Conservation (phyloP, 2,113 vertebrate species). For the Carollia perspicillata region DNA sequence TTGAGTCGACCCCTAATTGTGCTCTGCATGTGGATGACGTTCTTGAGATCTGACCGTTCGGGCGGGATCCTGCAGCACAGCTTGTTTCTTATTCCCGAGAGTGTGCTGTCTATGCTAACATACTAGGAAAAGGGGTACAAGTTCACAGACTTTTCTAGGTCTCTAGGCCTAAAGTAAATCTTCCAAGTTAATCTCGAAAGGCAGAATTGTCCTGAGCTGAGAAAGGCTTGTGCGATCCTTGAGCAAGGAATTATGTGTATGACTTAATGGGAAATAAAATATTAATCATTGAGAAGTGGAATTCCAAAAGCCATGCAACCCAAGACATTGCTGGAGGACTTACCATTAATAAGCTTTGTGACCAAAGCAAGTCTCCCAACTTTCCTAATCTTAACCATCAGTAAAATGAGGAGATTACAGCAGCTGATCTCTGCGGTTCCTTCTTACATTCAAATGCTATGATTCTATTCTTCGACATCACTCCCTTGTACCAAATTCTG, state of each 20-base stretch:
- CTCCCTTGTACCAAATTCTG: rapidly evolving
- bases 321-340: neutral
- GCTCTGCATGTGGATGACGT: rapidly evolving
- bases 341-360: neutral
- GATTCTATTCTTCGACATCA: rapidly evolving
- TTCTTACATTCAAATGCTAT: rapidly evolving
- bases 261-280: neutral
- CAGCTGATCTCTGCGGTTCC: rapidly evolving
- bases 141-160: neutral
- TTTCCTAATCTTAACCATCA: rapidly evolving
- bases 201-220: neutral
- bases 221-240: neutral
- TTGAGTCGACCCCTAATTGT: neutral
- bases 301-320: neutral
- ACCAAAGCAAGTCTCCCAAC: neutral
- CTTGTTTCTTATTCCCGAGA: neutral
- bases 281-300: neutral
- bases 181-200: neutral
- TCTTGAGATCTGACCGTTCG: neutral
- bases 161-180: too few relatives aligned
- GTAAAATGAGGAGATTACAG: neutral
- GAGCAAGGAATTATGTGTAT: neutral
- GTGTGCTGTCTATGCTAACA: rapidly evolving
- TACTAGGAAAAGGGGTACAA: rapidly evolving
- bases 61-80: neutral